Evolutionary conservation across 2,113 vertebrate genomes (phyloP).

Genomic region (Tor tambroides): DNA sequence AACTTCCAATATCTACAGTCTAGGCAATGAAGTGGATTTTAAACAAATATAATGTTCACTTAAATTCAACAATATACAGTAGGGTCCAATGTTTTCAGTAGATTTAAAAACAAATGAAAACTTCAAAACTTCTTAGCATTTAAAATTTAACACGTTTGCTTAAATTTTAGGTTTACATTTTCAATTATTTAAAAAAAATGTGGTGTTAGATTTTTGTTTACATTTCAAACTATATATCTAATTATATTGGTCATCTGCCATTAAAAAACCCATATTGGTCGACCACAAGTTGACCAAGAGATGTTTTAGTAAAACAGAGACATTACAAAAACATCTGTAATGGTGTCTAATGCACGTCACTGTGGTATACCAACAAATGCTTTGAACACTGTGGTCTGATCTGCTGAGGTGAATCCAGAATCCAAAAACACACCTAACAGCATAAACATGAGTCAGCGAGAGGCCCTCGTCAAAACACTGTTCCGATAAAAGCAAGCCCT

Average conservation of each 20-base stretch:
- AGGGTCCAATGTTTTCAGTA: not conserved
- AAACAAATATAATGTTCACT: not conserved
- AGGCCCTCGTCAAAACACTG: slow-evolving; percentile 4
- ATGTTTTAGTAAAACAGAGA: slow-evolving; percentile 10
- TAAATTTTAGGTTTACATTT: not conserved
- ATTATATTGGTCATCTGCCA: slow-evolving; percentile 2
- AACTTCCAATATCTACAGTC: not conserved
- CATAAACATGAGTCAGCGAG: slow-evolving; percentile 17
- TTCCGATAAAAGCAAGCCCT: slow-evolving; percentile 35
- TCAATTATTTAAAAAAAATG: not conserved
- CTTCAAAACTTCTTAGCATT: not conserved
- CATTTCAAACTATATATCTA: not conserved
- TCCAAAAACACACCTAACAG: not conserved
- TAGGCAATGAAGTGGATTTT: not conserved
- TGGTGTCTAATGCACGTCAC: slow-evolving; percentile 16
- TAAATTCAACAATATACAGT: not conserved
- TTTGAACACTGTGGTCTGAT: slow-evolving; percentile 7
- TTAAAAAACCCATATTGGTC: not conserved
- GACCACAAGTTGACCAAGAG: not conserved
- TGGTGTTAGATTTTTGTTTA: not conserved
- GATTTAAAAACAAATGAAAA: not conserved
- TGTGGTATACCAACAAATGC: not conserved
- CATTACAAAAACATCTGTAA: slow-evolving; percentile 13
- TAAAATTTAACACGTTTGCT: not conserved
- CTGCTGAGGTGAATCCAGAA: not conserved